These are phyloP conservation scores for Tarsius wallacei DNA, from an alignment of 2,797 vertebrate genomes.

Conservation along the genomic window DNA sequence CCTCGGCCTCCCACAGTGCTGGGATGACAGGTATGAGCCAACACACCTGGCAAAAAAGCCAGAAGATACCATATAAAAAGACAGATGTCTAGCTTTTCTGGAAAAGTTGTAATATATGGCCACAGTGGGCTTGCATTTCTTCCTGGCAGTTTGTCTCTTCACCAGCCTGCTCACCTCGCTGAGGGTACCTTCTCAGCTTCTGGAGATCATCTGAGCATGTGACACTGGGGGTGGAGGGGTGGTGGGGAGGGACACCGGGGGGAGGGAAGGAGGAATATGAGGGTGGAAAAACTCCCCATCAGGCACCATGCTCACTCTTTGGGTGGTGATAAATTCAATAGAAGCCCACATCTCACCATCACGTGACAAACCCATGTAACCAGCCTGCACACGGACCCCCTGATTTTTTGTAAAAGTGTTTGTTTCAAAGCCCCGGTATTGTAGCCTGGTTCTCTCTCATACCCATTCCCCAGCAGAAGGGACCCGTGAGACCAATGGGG, in stretches of 20 bases:
- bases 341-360: too few species aligned
- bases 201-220: background rate
- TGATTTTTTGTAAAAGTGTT: background rate
- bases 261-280: too few species aligned
- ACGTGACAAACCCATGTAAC: too few species aligned
- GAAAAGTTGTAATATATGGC: background rate
- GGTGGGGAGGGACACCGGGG: too few species aligned
- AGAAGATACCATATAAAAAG: background rate
- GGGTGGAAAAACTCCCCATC: too few species aligned
- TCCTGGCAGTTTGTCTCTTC: background rate
- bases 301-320: too few species aligned
- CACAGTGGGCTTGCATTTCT: too few species aligned
- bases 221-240: background rate
- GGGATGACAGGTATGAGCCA: too few species aligned
- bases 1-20: too few species aligned
- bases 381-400: too few species aligned
- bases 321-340: too few species aligned
- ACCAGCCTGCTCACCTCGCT: too few species aligned
- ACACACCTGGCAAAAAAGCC: background rate
- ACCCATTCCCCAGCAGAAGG: rapidly evolving
- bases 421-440: rapidly evolving
- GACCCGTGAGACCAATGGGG: rapidly evolving
- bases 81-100: background rate
- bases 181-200: background rate
- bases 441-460: rapidly evolving